Evolutionary conservation across 2,888 invertebrate genomes (phyloP).

Genomic region (Macaria notata): DNA sequence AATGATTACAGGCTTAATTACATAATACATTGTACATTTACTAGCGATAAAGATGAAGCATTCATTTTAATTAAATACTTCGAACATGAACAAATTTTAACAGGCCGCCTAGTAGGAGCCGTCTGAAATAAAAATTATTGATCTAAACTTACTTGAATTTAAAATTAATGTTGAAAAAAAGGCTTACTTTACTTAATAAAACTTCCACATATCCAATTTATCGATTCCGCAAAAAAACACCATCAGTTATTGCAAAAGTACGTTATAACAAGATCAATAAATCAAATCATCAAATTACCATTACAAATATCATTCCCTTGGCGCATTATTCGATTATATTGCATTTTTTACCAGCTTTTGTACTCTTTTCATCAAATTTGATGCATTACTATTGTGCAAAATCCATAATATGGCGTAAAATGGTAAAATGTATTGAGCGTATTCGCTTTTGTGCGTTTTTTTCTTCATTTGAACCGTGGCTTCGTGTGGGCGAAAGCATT

Average conservation of each 20-base stretch:
- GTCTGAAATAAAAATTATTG: too few relatives aligned
- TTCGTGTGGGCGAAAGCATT: conserved; percentile 21
- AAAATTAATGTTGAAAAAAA: too few relatives aligned
- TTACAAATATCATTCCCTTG: conserved; percentile 20
- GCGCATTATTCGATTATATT: conserved; percentile 22
- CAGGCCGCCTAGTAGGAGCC: too few relatives aligned
- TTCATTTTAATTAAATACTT: too few relatives aligned
- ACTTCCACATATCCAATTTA: too few relatives aligned
- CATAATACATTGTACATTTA: too few relatives aligned
- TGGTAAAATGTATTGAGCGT: conserved; percentile 23
- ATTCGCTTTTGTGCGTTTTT: conserved; percentile 22
- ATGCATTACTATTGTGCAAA: conserved; percentile 24
- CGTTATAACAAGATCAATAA: conserved; percentile 14
- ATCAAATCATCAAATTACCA: conserved; percentile 21
- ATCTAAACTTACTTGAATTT: too few relatives aligned
- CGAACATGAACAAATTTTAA: too few relatives aligned
- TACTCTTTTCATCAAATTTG: conserved; percentile 20
- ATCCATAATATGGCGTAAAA: conserved; percentile 26
- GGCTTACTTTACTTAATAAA: too few relatives aligned
- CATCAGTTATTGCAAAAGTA: neutral
- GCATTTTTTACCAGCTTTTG: conserved; percentile 24
- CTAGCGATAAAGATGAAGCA: too few relatives aligned
- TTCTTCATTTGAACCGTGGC: conserved; percentile 16
- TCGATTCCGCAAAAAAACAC: too few relatives aligned
- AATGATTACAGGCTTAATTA: too few relatives aligned